phyloP scores from a whole-genome alignment of 2,888 invertebrate species.

The Pseudanteris insignis region DNA sequence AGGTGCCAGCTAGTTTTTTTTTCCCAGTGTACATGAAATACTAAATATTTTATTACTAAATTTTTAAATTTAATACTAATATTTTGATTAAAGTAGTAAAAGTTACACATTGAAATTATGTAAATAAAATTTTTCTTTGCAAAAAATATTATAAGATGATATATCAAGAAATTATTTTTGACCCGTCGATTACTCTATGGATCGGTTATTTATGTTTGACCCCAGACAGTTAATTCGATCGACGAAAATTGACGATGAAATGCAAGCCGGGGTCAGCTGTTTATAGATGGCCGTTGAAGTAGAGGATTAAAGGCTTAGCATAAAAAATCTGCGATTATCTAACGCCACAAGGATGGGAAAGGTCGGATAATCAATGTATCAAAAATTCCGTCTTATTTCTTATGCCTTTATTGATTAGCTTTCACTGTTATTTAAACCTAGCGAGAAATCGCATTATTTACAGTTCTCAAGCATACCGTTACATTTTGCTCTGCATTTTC shows the following conservation, averaged over 20 bases:
- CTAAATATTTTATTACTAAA: no score
- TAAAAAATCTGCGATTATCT: no score
- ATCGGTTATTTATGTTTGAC: conserved; percentile 16
- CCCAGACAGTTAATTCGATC: conserved; percentile 22
- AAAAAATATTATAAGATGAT: conserved; percentile 18
- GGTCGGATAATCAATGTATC: conserved; percentile 31
- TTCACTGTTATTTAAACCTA: conserved; percentile 45
- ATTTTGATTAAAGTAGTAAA: no score
- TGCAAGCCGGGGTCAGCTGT: background rate
- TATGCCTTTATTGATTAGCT: conserved; percentile 45
- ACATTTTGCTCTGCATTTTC: conserved; percentile 14
- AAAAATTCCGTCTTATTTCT: conserved; percentile 33
- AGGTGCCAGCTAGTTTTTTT: no score
- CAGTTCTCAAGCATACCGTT: conserved; percentile 36
- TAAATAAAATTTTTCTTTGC: conserved; percentile 18
- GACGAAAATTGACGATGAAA: conserved; percentile 9
- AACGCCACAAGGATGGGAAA: no score
- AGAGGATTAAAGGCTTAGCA: conserved; percentile 31
- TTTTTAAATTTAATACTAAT: no score
- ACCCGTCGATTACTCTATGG: no score
- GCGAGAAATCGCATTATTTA: conserved; percentile 45
- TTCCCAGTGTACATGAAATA: no score
- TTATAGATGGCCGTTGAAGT: background rate
- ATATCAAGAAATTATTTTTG: no score
- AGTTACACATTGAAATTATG: no score